Evolutionary conservation across 2,888 invertebrate genomes (phyloP).

Genomic region (Furcula furcula): DNA sequence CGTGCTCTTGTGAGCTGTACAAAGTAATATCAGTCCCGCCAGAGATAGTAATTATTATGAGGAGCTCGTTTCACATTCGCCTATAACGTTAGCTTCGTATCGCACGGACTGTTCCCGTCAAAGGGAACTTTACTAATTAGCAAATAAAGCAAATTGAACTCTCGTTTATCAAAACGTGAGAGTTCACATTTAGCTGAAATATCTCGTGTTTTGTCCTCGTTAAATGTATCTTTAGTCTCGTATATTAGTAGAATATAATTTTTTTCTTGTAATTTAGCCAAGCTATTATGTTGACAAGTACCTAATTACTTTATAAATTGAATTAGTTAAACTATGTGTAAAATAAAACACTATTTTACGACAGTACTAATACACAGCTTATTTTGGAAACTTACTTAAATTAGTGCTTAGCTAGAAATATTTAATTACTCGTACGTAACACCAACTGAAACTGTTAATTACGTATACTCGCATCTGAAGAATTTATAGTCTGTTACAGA

Average conservation of each 20-base stretch:
- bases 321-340: too few species aligned
- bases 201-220: constrained; percentile 41
- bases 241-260: too few species aligned
- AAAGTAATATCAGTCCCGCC: constrained; percentile 36
- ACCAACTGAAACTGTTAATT: neutral
- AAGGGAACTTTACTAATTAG: constrained; percentile 72
- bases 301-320: too few species aligned
- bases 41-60: constrained; percentile 59
- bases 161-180: constrained; percentile 51
- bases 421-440: neutral
- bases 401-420: neutral
- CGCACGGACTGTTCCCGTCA: constrained; percentile 41
- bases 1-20: too few species aligned
- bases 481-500: neutral
- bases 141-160: constrained; percentile 68
- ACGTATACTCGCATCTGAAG: neutral
- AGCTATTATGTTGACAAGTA: too few species aligned
- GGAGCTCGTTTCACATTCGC: constrained; percentile 38
- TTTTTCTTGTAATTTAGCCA: too few species aligned
- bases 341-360: too few species aligned
- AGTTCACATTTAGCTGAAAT: constrained; percentile 41
- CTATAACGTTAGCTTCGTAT: constrained; percentile 30
- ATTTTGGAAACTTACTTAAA: neutral
- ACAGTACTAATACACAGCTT: too few species aligned
- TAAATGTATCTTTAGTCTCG: constrained; percentile 28